Percentiles rank a stretch among this genome's conserved stretches.
These are phyloP conservation scores for Himalopsyche tibetana DNA, from an alignment of 2,888 invertebrate species.

Conservation along the genomic window DNA sequence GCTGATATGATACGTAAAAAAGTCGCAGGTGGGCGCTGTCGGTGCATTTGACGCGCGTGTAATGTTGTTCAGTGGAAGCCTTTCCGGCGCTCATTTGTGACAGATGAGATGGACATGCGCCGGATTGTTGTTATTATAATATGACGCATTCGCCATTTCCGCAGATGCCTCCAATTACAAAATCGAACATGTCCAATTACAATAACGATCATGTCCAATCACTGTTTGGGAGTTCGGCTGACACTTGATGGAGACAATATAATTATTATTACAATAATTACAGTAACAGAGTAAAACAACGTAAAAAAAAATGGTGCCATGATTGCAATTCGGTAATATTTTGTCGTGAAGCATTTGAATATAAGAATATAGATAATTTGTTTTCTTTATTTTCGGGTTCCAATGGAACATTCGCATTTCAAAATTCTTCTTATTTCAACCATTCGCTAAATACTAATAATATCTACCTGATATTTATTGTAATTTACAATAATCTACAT, in stretches of 20 bases:
- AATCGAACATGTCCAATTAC: conserved; percentile 30
- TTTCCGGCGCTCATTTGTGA: conserved; percentile 34
- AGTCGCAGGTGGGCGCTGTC: conserved; percentile 15
- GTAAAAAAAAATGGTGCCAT: background rate
- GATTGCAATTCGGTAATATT: too few species aligned
- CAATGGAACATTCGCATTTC: too few species aligned
- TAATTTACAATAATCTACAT: too few species aligned
- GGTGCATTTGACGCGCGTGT: conserved; percentile 46
- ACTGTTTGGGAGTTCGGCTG: background rate
- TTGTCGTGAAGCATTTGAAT: too few species aligned
- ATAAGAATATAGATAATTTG: too few species aligned
- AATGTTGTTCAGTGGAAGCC: conserved; percentile 39
- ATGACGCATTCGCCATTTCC: conserved; percentile 8
- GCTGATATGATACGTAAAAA: conserved; percentile 3
- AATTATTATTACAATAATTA: background rate
- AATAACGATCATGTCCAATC: conserved; percentile 21
- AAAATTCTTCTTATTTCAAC: too few species aligned
- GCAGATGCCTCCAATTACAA: conserved; percentile 25
- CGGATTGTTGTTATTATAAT: conserved; percentile 20
- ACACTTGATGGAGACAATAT: background rate
- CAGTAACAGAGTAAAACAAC: background rate
- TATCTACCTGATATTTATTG: too few species aligned
- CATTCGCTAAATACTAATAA: too few species aligned
- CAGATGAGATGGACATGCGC: conserved; percentile 31
- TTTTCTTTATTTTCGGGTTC: too few species aligned